Conservation (phyloP, 2,888 invertebrate genomes). For the Synanthedon myopaeformis region DNA sequence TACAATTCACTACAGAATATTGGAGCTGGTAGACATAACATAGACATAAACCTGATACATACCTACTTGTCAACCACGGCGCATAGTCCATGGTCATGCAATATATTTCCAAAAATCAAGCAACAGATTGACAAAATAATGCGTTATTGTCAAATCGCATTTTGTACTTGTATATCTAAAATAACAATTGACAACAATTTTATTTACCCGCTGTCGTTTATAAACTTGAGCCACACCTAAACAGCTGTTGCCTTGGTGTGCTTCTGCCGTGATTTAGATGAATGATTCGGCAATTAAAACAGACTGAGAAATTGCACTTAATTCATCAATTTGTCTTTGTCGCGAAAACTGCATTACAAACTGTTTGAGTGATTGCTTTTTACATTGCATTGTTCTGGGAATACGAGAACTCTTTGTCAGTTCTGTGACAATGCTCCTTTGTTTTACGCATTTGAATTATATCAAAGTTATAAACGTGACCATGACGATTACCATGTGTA, state of each 20-base stretch:
- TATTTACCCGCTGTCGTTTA: not conserved
- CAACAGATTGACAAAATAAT: no score
- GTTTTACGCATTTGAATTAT: not conserved
- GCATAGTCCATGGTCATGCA: no score
- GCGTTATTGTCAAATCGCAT: no score
- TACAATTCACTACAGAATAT: no score
- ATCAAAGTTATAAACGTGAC: no score
- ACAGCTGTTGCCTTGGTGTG: slow-evolving; percentile 21
- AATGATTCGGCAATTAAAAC: slow-evolving; percentile 14
- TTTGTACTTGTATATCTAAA: no score
- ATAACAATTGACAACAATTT: no score
- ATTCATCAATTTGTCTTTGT: slow-evolving; percentile 19
- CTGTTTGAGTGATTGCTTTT: not conserved
- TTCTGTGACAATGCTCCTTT: not conserved
- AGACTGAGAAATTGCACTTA: slow-evolving; percentile 23
- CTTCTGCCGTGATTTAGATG: slow-evolving; percentile 21
- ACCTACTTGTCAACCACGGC: no score
- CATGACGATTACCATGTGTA: no score
- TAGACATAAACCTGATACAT: no score
- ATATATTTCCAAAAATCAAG: no score
- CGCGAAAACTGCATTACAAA: not conserved
- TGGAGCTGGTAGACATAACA: no score
- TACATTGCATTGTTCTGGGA: not conserved
- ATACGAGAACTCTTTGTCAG: not conserved
- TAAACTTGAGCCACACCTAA: not conserved